Percentiles rank a stretch among this genome's conserved stretches.
Conservation (phyloP, 2,888 invertebrate genomes). For the Tiliacea citrago region DNA sequence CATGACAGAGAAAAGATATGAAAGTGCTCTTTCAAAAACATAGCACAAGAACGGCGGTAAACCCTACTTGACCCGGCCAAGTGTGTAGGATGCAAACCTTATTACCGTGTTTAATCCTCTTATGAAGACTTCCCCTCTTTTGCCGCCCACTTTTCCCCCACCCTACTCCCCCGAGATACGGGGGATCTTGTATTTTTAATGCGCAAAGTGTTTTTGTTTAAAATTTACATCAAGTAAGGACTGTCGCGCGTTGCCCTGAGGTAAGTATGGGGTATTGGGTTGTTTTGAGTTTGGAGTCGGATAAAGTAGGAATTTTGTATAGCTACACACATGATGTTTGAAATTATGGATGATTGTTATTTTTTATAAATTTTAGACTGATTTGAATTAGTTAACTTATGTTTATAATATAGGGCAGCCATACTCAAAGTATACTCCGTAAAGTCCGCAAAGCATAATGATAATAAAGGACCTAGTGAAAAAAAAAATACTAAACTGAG, state of each 20-base stretch:
- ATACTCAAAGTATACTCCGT: too few relatives aligned
- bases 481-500: too few relatives aligned
- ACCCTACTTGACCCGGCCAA: slow-evolving; percentile 84
- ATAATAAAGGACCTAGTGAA: too few relatives aligned
- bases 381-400: not conserved
- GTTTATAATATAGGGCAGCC: too few relatives aligned
- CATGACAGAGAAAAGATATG: slow-evolving; percentile 29
- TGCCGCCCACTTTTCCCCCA: slow-evolving; percentile 17
- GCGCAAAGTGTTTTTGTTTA: slow-evolving; percentile 66
- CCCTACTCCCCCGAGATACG: slow-evolving; percentile 45
- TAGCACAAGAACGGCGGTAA: slow-evolving; percentile 68
- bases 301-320: not conserved
- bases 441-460: too few relatives aligned
- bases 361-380: not conserved
- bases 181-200: slow-evolving; percentile 67
- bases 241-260: slow-evolving; percentile 32
- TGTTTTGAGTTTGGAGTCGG: slow-evolving; percentile 8
- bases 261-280: slow-evolving; percentile 17
- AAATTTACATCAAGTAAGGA: slow-evolving; percentile 65
- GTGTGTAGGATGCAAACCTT: slow-evolving; percentile 83
- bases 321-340: not conserved
- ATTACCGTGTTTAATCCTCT: slow-evolving; percentile 87
- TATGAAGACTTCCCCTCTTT: slow-evolving; percentile 73
- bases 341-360: not conserved
- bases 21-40: slow-evolving; percentile 44